Base-by-base conservation (phyloP, 2,888 invertebrate genomes). In the Capitulum mitella region DNA sequence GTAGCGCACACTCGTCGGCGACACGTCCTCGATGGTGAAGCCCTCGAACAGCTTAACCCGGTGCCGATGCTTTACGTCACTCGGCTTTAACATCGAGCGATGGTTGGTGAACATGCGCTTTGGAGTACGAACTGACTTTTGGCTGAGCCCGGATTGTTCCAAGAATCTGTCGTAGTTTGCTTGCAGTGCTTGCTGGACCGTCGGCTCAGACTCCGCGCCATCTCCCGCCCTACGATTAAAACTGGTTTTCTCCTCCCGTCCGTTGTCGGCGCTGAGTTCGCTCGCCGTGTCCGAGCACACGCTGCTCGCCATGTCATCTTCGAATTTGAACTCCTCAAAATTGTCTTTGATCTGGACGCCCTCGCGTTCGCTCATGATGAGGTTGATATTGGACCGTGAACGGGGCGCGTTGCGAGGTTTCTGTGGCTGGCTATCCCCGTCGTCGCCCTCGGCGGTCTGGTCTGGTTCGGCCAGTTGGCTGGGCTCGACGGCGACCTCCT, bases 241-340 rank as follows among this genome's bases (percentile, higher is more conserved):
- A 8, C 85, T 85, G 79, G 85, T 85, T 43, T 84, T 85, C 32
- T 85, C 85, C 1, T 83, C 83, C 43, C 85, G 82, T 80, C 78
- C 77, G 78, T 32, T 79, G 77, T 43, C 80, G 61, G 78, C 81
- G 80, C 77, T 46, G 29, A 46, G 76, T 5, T 46, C 76, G 46
- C 76, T 76, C 16, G 29, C 46, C 2, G 76, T 32, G 43, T 80
- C 81, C 34, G 79, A 79, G 37, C 79, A 81, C 34, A 81, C 79
- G 51, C 82, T 82, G 61, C 48, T 78, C 77, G 81, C 78, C 78
- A 81, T 77, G 78, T 89, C 90, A 79, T 92, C 92, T 84, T 92
- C 92, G 83, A 92, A 87, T 84, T 91, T 92, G 85, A 92, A 92
- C 84, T 92, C 92, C 84, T 92, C 92, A 84, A 92, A 92, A 85